A percentile compares a stretch with the other conserved stretches of the same genome.
phyloP scores from a whole-genome alignment of 2,113 vertebrate species.

The Percopsis transmontana region DNA sequence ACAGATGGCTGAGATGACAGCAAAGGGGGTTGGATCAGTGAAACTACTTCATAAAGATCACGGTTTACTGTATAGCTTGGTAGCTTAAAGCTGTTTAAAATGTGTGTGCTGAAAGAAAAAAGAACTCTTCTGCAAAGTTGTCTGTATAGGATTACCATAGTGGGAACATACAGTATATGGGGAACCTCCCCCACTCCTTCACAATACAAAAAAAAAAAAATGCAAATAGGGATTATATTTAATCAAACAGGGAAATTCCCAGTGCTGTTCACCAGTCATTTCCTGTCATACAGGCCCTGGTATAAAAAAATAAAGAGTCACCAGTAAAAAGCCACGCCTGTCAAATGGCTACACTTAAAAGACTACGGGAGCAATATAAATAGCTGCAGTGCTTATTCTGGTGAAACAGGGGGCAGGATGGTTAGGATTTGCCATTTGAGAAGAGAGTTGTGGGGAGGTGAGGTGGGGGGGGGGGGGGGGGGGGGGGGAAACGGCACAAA shows the following conservation, averaged over 20 bases:
- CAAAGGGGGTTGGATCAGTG: neutral
- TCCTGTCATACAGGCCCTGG: conserved; percentile 34
- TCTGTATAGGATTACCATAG: too few species aligned
- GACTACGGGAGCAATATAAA: conserved; percentile 51
- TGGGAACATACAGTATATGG: neutral
- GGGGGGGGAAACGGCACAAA: too few species aligned
- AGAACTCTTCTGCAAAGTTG: too few species aligned
- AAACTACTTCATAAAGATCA: conserved; percentile 2
- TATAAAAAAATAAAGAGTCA: conserved; percentile 24
- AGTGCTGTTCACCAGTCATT: conserved; percentile 23
- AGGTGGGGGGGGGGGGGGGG: conserved; percentile 4
- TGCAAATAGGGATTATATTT: conserved; percentile 49
- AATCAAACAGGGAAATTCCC: conserved; percentile 41
- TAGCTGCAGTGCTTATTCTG: conserved; percentile 33
- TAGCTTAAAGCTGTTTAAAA: too few species aligned
- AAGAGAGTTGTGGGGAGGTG: conserved; percentile 23
- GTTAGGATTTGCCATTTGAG: conserved; percentile 53
- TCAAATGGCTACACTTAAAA: conserved; percentile 41
- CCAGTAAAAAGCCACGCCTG: conserved; percentile 25
- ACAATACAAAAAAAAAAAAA: conserved; percentile 6
- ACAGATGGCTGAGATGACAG: conserved; percentile 13
- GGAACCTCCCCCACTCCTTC: neutral
- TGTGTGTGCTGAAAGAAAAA: too few species aligned
- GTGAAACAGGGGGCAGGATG: conserved; percentile 63
- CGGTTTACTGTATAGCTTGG: neutral